Conservation (phyloP, 2,113 vertebrate species). For the Toxotes chatareus region DNA sequence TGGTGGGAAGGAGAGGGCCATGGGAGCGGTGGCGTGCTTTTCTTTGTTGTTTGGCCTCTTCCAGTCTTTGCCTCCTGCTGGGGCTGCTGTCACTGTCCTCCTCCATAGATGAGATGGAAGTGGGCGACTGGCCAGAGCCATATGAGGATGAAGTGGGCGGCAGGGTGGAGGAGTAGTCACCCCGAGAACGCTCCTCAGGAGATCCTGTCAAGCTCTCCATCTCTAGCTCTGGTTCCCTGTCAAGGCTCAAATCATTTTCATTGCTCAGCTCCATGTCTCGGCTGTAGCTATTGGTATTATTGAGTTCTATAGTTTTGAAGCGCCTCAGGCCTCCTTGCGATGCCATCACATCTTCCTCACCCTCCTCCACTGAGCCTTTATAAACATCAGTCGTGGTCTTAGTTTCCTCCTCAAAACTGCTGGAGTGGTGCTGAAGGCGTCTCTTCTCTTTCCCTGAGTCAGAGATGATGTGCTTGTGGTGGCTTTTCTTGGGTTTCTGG, state of each 20-base stretch:
- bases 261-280: constrained; percentile 90
- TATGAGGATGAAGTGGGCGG: constrained; percentile 96
- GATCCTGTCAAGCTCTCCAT: constrained; percentile 99
- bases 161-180: constrained; percentile 95
- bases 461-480: constrained; percentile 84
- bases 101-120: constrained; percentile 96
- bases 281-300: constrained; percentile 91
- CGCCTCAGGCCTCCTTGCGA: constrained; percentile 93
- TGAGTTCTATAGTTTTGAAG: constrained; percentile 98
- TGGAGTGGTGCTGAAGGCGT: constrained; percentile 88
- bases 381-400: constrained; percentile 85
- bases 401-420: constrained; percentile 90
- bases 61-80: constrained; percentile 93
- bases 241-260: constrained; percentile 89
- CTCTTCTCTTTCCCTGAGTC: constrained; percentile 92
- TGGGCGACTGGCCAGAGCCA: constrained; percentile 95
- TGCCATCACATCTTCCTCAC: constrained; percentile 86
- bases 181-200: constrained; percentile 94
- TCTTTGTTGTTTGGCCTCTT: constrained; percentile 97
- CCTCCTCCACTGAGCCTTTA: constrained; percentile 83
- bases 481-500: constrained; percentile 84
- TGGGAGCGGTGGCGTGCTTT: constrained; percentile 97
- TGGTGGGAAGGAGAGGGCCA: constrained; percentile 95
- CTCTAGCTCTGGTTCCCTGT: constrained; percentile 95
- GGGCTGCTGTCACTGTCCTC: constrained; percentile 99